phyloP scores from a whole-genome alignment of 2,113 vertebrate species.

The Pomatostomus ruficeps region DNA sequence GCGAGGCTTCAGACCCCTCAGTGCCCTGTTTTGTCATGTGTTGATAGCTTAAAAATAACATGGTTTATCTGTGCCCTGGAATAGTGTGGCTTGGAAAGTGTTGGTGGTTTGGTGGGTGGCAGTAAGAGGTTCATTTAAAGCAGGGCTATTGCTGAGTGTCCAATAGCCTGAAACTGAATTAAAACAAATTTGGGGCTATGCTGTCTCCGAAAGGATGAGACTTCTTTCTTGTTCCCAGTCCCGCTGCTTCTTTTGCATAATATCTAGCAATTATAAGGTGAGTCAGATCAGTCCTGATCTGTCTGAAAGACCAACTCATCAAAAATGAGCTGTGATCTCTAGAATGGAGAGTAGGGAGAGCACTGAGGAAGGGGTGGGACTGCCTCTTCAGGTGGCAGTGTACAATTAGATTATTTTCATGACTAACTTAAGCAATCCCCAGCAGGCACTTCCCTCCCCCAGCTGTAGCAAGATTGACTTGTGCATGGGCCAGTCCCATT shows the following conservation, averaged over 20 bases:
- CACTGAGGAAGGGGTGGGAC: not conserved
- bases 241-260: slow-evolving; percentile 4
- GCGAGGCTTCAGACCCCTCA: not conserved
- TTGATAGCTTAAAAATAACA: not conserved
- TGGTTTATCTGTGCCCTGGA: not conserved
- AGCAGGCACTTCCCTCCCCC: not conserved
- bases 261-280: slow-evolving; percentile 34
- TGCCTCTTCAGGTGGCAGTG: not conserved
- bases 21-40: not conserved
- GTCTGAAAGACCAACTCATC: slow-evolving; percentile 18
- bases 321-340: not conserved
- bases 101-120: not conserved
- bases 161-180: not conserved
- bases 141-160: not conserved
- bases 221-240: not conserved
- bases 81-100: not conserved
- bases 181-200: not conserved
- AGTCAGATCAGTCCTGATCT: slow-evolving; percentile 27
- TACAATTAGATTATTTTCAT: slow-evolving; percentile 35
- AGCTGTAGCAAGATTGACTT: not conserved
- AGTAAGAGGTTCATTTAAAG: not conserved
- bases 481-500: not conserved
- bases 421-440: not conserved
- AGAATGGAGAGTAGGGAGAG: not conserved
- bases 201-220: not conserved